A percentile compares a stretch with the other conserved stretches of the same genome.
Conservation (phyloP, 2,113 vertebrate species). For the Tetrao urogallus region DNA sequence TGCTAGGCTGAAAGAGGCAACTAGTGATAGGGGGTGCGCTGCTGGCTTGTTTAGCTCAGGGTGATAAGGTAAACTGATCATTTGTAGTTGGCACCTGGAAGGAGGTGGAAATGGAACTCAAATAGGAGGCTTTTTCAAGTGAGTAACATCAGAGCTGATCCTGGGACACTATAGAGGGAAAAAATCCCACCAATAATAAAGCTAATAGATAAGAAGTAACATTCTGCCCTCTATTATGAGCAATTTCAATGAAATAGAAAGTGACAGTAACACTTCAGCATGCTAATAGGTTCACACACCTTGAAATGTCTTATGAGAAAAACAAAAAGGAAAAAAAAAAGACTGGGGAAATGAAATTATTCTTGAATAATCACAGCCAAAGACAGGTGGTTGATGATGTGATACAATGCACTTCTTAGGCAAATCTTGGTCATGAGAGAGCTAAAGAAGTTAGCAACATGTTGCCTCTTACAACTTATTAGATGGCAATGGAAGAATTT, state of each 20-base stretch:
- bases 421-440: not conserved
- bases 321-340: not conserved
- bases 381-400: not conserved
- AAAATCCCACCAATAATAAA: not conserved
- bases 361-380: not conserved
- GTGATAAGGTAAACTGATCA: not conserved
- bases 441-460: not conserved
- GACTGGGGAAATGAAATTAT: not conserved
- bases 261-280: not conserved
- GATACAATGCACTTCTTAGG: not conserved
- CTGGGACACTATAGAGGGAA: not conserved
- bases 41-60: not conserved
- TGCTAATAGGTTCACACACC: not conserved
- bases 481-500: not conserved
- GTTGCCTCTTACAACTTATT: not conserved
- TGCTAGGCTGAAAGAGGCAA: not conserved
- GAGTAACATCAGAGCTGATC: not conserved
- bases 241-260: not conserved
- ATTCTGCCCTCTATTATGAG: not conserved
- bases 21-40: not conserved
- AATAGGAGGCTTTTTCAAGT: not conserved
- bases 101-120: not conserved
- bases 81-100: not conserved
- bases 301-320: not conserved
- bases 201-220: not conserved